Evolutionary conservation across 1,140 invertebrate genomes (phyloP).

Genomic region (Maniola jurtina): DNA sequence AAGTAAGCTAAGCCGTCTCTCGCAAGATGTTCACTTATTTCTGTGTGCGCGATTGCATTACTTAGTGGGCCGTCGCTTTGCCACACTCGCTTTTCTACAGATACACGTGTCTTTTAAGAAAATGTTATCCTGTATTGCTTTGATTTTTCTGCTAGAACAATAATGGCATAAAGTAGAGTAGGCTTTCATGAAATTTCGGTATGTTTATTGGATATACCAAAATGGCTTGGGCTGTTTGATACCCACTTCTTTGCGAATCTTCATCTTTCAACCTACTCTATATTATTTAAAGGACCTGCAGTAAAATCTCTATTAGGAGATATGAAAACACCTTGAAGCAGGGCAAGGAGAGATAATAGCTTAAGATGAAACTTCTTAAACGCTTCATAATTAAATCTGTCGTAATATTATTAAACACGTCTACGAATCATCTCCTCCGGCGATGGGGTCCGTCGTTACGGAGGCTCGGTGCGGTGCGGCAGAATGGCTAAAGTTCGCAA

Average conservation of each 20-base stretch:
- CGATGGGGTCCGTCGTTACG: conserved; percentile 74
- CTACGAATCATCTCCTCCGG: conserved; percentile 76
- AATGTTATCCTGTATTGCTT: conserved; percentile 2
- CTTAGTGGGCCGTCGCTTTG: conserved; percentile 45
- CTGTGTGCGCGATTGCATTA: conserved; percentile 67
- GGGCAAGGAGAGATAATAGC: conserved; percentile 59
- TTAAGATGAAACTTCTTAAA: conserved; percentile 66
- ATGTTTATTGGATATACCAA: neutral
- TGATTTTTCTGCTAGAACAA: conserved; percentile 8
- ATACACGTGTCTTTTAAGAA: conserved; percentile 21
- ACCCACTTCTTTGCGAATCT: neutral
- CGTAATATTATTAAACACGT: conserved; percentile 78
- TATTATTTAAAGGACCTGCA: neutral
- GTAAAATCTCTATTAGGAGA: conserved; percentile 12
- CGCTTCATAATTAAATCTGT: conserved; percentile 78
- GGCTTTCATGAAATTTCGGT: neutral
- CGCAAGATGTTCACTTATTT: conserved; percentile 69
- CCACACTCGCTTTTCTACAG: conserved; percentile 36
- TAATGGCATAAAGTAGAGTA: neutral
- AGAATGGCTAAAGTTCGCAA: conserved; percentile 76
- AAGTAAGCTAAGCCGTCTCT: conserved; percentile 72
- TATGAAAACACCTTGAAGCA: conserved; percentile 30
- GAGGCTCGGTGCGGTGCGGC: conserved; percentile 65
- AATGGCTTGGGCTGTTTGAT: neutral
- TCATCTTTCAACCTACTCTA: neutral